Evolutionary conservation across 2,888 invertebrate species (phyloP).

Genomic region (Argyresthia goedartella): DNA sequence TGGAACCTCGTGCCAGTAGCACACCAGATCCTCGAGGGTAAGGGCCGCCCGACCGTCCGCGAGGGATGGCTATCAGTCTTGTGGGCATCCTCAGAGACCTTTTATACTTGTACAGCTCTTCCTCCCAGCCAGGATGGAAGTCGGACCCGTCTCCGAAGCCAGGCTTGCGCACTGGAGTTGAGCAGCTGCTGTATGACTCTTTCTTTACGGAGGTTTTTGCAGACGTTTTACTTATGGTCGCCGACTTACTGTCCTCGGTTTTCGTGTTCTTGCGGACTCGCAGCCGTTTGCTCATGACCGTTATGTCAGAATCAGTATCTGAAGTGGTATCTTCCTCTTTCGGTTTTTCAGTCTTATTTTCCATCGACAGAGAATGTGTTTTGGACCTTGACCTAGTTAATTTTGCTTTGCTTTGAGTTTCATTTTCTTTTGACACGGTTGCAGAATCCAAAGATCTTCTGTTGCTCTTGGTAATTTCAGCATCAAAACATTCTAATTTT

Average conservation of each 20-base stretch:
- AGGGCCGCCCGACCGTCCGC: conserved; percentile 73
- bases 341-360: conserved; percentile 43
- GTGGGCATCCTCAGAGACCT: conserved; percentile 85
- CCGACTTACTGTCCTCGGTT: conserved; percentile 43
- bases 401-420: conserved; percentile 39
- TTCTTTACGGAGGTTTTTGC: conserved; percentile 47
- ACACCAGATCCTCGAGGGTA: conserved; percentile 39
- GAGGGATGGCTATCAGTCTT: conserved; percentile 83
- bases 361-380: conserved; percentile 35
- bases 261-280: conserved; percentile 61
- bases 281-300: conserved; percentile 52
- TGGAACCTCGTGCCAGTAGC: conserved; percentile 75
- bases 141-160: conserved; percentile 78
- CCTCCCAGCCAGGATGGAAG: conserved; percentile 85
- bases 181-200: conserved; percentile 40
- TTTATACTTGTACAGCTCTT: conserved; percentile 86
- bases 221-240: conserved; percentile 31
- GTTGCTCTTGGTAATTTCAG: conserved; percentile 49
- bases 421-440: conserved; percentile 31
- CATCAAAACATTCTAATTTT: conserved; percentile 61
- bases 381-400: conserved; percentile 36
- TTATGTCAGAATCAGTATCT: conserved; percentile 50
- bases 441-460: conserved; percentile 44
- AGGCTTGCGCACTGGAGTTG: conserved; percentile 63
- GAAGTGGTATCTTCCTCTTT: conserved; percentile 43